phyloP scores from a whole-genome alignment of 2,797 vertebrate species.

The Phrynocephalus guinanensis region DNA sequence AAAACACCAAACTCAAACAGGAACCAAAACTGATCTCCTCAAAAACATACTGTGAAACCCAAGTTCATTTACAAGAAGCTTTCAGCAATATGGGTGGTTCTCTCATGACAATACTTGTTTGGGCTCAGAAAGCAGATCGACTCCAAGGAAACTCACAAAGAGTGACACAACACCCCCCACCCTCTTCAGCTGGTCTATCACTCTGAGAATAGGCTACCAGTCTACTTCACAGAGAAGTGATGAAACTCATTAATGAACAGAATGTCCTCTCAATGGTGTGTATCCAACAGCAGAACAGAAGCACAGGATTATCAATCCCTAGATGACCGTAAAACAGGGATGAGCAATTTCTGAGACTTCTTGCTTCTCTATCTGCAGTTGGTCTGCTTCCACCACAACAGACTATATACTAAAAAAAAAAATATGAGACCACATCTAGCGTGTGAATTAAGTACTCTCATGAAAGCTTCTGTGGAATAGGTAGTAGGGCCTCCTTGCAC shows the following conservation, averaged over 20 bases:
- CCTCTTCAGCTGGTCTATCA: background rate
- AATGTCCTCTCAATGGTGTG: background rate
- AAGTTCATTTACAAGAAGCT: constrained; percentile 36
- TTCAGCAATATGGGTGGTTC: constrained; percentile 44
- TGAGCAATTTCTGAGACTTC: background rate
- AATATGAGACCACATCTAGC: background rate
- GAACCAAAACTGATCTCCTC: constrained; percentile 56
- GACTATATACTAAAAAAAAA: background rate
- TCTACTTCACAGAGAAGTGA: background rate
- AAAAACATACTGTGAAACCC: constrained; percentile 49
- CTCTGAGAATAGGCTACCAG: background rate
- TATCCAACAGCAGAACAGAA: background rate
- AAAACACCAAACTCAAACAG: background rate
- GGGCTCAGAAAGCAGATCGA: background rate
- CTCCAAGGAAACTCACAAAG: background rate
- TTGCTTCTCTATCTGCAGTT: constrained; percentile 23
- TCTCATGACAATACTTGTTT: background rate
- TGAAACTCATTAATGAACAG: background rate
- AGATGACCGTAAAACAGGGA: background rate
- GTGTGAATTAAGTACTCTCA: background rate
- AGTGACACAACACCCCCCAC: background rate
- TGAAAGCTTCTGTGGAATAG: background rate
- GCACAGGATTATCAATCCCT: background rate
- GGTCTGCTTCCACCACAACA: background rate
- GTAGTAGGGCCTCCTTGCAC: background rate